Conservation (phyloP, 2,888 invertebrate genomes). For the Charanyca ferruginea region DNA sequence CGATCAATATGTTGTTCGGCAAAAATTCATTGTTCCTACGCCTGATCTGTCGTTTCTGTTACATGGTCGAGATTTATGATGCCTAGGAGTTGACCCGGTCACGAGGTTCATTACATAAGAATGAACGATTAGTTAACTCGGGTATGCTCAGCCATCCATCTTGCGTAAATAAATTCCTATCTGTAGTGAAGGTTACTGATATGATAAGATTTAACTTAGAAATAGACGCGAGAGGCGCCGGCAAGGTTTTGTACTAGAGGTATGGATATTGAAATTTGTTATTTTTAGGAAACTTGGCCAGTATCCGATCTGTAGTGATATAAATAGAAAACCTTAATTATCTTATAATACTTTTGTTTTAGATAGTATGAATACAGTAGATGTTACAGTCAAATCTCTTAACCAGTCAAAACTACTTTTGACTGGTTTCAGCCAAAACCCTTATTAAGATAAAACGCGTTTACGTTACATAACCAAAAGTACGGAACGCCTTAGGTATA, state of each 20-base stretch:
- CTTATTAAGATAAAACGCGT: too few species aligned
- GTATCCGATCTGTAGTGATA: background rate
- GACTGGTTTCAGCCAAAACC: too few species aligned
- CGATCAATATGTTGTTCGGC: constrained; percentile 24
- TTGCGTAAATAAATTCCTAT: constrained; percentile 57
- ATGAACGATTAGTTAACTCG: constrained; percentile 46
- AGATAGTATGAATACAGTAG: background rate
- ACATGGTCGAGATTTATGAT: constrained; percentile 40
- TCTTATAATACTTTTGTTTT: background rate
- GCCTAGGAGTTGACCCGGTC: constrained; percentile 40
- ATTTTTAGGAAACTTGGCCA: background rate
- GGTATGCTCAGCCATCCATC: constrained; percentile 55
- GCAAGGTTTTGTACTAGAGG: constrained; percentile 28
- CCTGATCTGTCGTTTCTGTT: constrained; percentile 29
- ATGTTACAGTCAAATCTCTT: too few species aligned
- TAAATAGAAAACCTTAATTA: background rate
- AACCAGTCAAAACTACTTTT: too few species aligned
- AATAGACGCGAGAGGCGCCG: constrained; percentile 43
- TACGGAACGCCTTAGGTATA: too few species aligned
- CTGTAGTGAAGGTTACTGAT: constrained; percentile 57
- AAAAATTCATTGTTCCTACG: constrained; percentile 24
- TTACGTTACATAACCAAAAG: too few species aligned
- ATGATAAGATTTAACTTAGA: constrained; percentile 58
- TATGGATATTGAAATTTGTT: constrained; percentile 24
- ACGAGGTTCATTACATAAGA: constrained; percentile 54